Percentiles rank a stretch among this genome's conserved stretches.
These are phyloP conservation scores for Dicerorhinus sumatrensis DNA, from an alignment of 2,113 vertebrate species.

Conservation along the genomic window DNA sequence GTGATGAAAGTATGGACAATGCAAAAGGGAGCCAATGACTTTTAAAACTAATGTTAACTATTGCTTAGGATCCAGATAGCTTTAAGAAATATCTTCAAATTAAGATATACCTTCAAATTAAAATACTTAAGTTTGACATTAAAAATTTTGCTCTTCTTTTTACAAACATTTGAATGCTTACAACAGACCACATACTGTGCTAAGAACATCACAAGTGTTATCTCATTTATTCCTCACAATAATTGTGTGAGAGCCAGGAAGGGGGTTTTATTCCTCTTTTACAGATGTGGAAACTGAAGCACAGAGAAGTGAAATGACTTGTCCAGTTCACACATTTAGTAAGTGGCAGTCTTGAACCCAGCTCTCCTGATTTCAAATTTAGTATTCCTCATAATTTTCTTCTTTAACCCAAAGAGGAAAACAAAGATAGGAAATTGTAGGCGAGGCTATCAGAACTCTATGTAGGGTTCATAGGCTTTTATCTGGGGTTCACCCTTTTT, in stretches of 20 bases:
- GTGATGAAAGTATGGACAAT: background rate
- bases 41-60: background rate
- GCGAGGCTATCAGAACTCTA: background rate
- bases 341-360: slow-evolving; percentile 47
- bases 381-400: background rate
- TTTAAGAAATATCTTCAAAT: slow-evolving; percentile 32
- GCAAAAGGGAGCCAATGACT: background rate
- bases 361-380: slow-evolving; percentile 37
- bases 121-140: slow-evolving; percentile 32
- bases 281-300: slow-evolving; percentile 53
- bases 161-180: slow-evolving; percentile 26
- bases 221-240: slow-evolving; percentile 29
- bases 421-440: background rate
- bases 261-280: background rate
- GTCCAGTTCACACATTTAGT: slow-evolving; percentile 29
- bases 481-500: background rate
- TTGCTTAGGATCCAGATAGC: background rate
- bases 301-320: slow-evolving; percentile 51
- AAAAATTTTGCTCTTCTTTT: slow-evolving; percentile 46
- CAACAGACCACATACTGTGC: background rate
- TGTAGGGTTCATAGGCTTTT: background rate
- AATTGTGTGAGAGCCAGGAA: background rate
- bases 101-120: background rate
- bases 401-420: slow-evolving; percentile 27
- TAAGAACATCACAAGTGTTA: background rate